A percentile compares a stretch with the other conserved stretches of the same genome.
These are phyloP conservation scores for Actinemys pallida DNA, from an alignment of 2,113 vertebrate species.

Conservation along the genomic window DNA sequence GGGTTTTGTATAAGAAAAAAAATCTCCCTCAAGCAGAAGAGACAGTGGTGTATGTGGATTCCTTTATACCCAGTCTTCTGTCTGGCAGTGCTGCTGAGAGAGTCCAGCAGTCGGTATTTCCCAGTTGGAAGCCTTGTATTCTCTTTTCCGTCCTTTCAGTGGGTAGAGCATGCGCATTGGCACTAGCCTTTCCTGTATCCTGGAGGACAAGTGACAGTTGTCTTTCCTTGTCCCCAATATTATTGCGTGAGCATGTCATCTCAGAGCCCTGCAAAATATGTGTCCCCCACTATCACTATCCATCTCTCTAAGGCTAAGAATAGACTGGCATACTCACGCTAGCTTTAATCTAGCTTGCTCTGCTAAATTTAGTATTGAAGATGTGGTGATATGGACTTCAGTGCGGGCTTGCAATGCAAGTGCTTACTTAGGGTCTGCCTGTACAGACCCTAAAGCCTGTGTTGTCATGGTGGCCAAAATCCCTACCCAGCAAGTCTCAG, in stretches of 20 bases:
- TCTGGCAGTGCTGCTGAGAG: not conserved
- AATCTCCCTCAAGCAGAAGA: not conserved
- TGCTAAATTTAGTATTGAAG: not conserved
- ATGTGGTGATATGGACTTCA: not conserved
- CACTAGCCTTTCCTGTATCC: not conserved
- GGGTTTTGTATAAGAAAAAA: not conserved
- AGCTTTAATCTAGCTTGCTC: not conserved
- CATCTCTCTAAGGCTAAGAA: accelerated
- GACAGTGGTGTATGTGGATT: not conserved
- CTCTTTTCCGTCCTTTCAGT: not conserved
- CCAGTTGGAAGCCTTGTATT: not conserved
- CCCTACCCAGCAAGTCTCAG: not conserved
- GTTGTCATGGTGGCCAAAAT: not conserved
- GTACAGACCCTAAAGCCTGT: not conserved
- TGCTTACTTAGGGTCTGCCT: not conserved
- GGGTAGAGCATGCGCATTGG: not conserved
- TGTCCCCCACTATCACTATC: not conserved
- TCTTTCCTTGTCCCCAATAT: not conserved
- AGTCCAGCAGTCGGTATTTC: not conserved
- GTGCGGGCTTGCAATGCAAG: not conserved
- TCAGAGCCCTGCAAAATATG: not conserved
- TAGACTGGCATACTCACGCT: not conserved
- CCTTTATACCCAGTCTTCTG: not conserved
- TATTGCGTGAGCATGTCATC: not conserved
- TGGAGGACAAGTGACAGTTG: not conserved